Evolutionary conservation across 2,113 vertebrate genomes (phyloP), one percentile per base, ranked within the genome.

Genomic region (Anhinga rufa): DNA sequence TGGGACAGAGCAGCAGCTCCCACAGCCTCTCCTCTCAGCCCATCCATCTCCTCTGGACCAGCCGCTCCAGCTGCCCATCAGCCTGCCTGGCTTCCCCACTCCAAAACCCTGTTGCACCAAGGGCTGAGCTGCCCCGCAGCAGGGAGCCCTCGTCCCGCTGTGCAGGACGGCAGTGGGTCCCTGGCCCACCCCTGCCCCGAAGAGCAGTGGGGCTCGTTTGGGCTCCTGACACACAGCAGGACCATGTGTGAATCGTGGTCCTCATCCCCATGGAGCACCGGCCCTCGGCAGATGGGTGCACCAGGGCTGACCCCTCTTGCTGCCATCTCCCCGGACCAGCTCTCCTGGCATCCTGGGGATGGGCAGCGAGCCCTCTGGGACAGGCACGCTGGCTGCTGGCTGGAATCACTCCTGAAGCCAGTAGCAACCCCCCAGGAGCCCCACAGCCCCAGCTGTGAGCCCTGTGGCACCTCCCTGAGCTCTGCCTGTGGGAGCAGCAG

Each of bases 171-270:
- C 34, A 0, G 7, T 9, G 34, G 18, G 25, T 28, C 25, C 55
- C 51, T 15, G 34, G 16, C 9, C 48, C 49, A 17, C 18, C 62
- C 70, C 70, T 88, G 66, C n/a, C 52, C 70, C 24, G 7, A 10
- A 3, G 36, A 84, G 48, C 80, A 40, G 25, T 8, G 49, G 38
- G 60, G 46, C 10, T 4, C 4, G 7, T 34, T 7, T 40, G 78
- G 54, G 29, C 12, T 68, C 66, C 75, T 10, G 5, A 46, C 28
- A n/a, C 12, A 3, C 32, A 58, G 29, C 71, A 72, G 48, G 51
- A 49, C 51, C 66, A 18, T 0, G 0, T 25, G 34, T 17, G n/a
- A 51, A 5, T 21, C 0, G 0, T 16, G 46, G 46, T 46, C 24
- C 42, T 17, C 31, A 22, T 4, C 8, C 15, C 44, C 82, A 40